Conservation (phyloP, 2,888 invertebrate species). For the Caenorhabditis afra region DNA sequence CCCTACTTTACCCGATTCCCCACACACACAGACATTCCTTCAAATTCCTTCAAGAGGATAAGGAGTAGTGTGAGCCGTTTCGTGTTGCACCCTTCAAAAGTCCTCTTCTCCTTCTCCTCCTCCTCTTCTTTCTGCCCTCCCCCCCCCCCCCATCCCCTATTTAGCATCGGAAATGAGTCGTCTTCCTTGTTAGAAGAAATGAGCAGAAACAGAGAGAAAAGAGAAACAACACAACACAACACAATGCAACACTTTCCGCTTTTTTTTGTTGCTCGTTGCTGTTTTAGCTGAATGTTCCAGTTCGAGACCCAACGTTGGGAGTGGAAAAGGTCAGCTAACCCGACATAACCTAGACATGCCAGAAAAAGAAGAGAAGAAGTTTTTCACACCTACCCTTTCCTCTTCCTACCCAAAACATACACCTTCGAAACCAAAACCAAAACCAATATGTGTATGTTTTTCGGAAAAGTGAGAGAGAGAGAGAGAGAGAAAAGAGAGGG, state of each 20-base stretch:
- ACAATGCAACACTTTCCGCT: too few species aligned
- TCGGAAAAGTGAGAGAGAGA: neutral
- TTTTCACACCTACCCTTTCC: neutral
- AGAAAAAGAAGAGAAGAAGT: constrained; percentile 11
- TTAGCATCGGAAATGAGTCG: constrained; percentile 29
- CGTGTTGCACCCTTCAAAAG: constrained; percentile 9
- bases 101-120: constrained; percentile 3
- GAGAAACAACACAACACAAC: neutral
- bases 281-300: too few species aligned
- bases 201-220: neutral
- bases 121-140: neutral
- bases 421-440: constrained; percentile 26
- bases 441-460: constrained; percentile 46
- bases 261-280: too few species aligned
- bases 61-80: too few species aligned
- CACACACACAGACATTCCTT: too few species aligned
- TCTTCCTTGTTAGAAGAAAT: constrained; percentile 4
- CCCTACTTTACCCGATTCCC: too few species aligned
- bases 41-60: too few species aligned
- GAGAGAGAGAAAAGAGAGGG: too few species aligned
- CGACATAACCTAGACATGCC: constrained; percentile 4
- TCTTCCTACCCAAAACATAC: neutral
- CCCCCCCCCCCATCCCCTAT: constrained; percentile 8
- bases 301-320: too few species aligned
- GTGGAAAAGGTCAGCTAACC: constrained; percentile 19